Conservation (phyloP, 2,797 vertebrate genomes). For the Acipenser oxyrinchus region DNA sequence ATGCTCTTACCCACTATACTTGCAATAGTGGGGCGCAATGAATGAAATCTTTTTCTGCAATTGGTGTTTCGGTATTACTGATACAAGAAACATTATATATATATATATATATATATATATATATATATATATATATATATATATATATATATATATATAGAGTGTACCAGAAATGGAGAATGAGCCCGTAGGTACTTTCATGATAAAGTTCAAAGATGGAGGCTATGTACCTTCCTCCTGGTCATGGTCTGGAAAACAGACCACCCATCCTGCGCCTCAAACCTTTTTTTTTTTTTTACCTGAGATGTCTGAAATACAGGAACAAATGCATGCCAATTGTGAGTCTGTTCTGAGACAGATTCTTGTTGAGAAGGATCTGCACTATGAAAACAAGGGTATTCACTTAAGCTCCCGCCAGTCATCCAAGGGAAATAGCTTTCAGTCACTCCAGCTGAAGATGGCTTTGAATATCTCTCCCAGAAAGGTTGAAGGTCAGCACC, state of each 20-base stretch:
- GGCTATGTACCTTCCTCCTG: slow-evolving; percentile 10
- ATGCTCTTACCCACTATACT: too few relatives aligned
- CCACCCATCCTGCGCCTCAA: slow-evolving; percentile 8
- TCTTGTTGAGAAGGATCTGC: slow-evolving; percentile 10
- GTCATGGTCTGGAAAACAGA: slow-evolving; percentile 7
- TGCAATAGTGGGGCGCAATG: too few relatives aligned
- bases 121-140: too few relatives aligned
- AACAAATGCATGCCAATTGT: slow-evolving; percentile 20
- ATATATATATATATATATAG: background rate
- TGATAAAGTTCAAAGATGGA: slow-evolving; percentile 18
- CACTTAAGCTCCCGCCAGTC: slow-evolving; percentile 5
- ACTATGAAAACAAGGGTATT: slow-evolving; percentile 13
- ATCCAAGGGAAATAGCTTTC: slow-evolving; percentile 19
- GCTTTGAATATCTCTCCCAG: slow-evolving; percentile 12
- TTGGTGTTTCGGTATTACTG: too few relatives aligned
- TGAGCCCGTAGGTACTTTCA: background rate
- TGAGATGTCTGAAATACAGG: slow-evolving; percentile 14
- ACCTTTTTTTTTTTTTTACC: background rate
- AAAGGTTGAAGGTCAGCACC: slow-evolving; percentile 8
- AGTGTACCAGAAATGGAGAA: background rate
- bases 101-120: too few relatives aligned
- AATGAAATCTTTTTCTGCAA: too few relatives aligned
- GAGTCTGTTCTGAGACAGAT: slow-evolving; percentile 11
- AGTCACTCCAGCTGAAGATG: slow-evolving; percentile 11
- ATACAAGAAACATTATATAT: too few relatives aligned